A percentile compares a stretch with the other conserved stretches of the same genome.
These are phyloP conservation scores for Chondrosia reniformis DNA, from an alignment of 37 sponge, comb jelly and placozoan species.

Conservation along the genomic window DNA sequence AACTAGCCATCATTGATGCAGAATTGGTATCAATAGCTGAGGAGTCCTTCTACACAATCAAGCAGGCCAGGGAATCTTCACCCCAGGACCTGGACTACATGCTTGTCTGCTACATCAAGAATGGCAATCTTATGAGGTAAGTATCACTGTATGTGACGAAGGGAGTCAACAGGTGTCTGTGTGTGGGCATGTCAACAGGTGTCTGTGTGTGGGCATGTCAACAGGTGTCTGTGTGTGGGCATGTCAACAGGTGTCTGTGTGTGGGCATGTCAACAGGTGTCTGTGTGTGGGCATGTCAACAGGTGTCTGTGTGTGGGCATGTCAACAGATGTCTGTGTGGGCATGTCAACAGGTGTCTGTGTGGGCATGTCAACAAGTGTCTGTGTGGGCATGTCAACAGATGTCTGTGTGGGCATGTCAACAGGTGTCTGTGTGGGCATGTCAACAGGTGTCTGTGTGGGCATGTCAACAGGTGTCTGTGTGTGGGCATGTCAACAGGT, in stretches of 20 bases:
- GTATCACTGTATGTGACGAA: too few species aligned
- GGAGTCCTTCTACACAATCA: too few species aligned
- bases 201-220: not conserved
- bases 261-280: not conserved
- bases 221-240: conserved; percentile 9
- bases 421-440: not conserved
- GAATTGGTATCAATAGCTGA: too few species aligned
- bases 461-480: not conserved
- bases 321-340: not conserved
- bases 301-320: not conserved
- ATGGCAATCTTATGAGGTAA: too few species aligned
- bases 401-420: not conserved
- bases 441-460: not conserved
- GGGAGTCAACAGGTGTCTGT: too few species aligned
- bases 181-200: too few species aligned
- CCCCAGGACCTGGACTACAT: too few species aligned
- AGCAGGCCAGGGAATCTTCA: too few species aligned
- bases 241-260: conserved; percentile 2
- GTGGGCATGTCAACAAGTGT: conserved; percentile 4
- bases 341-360: not conserved
- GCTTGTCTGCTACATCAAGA: too few species aligned
- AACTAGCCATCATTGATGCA: too few species aligned
- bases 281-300: not conserved
- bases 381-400: not conserved
- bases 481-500: not conserved